These are phyloP conservation scores for Lacanobia oleracea DNA, from an alignment of 2,888 invertebrate genomes.

Conservation along the genomic window DNA sequence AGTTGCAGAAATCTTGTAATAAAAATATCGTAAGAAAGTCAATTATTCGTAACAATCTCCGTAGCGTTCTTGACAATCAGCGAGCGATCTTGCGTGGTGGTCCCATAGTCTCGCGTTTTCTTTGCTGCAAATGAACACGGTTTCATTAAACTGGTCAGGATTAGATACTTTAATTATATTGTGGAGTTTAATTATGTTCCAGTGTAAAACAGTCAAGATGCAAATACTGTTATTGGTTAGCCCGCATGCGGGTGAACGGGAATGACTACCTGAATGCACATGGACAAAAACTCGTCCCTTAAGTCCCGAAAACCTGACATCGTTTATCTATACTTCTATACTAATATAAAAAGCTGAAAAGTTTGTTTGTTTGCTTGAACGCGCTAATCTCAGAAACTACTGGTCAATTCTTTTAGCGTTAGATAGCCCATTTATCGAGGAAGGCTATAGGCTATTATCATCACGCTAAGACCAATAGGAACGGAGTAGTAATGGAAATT, in stretches of 20 bases:
- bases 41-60: conserved; percentile 75
- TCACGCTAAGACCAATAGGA: no score
- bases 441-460: no score
- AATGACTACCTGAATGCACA: neutral
- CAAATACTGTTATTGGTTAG: neutral
- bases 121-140: conserved; percentile 73
- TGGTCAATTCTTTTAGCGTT: no score
- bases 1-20: conserved; percentile 24
- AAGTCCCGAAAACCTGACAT: no score
- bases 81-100: conserved; percentile 74
- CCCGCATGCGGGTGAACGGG: neutral
- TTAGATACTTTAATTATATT: neutral
- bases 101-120: conserved; percentile 87
- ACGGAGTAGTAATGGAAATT: no score
- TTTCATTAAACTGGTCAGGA: neutral
- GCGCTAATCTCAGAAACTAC: no score
- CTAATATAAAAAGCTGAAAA: no score
- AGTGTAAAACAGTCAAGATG: neutral
- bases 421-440: no score
- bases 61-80: conserved; percentile 79
- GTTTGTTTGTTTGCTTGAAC: no score
- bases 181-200: no score
- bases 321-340: no score
- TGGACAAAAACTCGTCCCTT: no score
- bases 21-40: neutral